phyloP scores from a whole-genome alignment of 2,113 vertebrate genomes.

The Brachypteracias leptosomus region DNA sequence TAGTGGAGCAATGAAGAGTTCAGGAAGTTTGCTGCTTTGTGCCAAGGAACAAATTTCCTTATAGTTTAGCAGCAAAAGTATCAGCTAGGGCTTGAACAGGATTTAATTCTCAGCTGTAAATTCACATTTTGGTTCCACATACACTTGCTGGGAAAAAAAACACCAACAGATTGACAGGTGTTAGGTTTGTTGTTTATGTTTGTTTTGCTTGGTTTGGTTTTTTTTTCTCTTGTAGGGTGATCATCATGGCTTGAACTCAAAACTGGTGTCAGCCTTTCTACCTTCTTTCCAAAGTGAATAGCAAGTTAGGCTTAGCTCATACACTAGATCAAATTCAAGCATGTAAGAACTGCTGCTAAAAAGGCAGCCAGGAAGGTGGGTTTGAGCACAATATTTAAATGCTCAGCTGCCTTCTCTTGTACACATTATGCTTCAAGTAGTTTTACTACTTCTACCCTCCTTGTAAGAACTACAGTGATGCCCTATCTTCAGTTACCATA shows the following conservation, averaged over 20 bases:
- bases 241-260: not conserved
- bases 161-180: not conserved
- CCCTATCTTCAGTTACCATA: conserved; percentile 11
- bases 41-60: not conserved
- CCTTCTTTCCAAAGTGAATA: not conserved
- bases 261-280: conserved; percentile 11
- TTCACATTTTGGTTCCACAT: conserved; percentile 25
- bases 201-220: not conserved
- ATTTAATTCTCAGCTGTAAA: not conserved
- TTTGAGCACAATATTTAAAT: not conserved
- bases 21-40: not conserved
- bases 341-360: not conserved
- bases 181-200: not conserved
- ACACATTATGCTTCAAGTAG: conserved; percentile 60
- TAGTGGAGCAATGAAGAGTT: not conserved
- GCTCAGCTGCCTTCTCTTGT: conserved; percentile 30
- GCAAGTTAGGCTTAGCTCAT: not conserved
- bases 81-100: not conserved
- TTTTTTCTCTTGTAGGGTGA: not conserved
- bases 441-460: conserved; percentile 42
- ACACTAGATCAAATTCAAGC: not conserved
- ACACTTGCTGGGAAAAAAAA: not conserved
- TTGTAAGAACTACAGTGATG: conserved; percentile 20
- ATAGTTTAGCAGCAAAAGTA: not conserved
- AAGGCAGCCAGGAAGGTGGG: conserved; percentile 12